Evolutionary conservation across 2,888 invertebrate species (phyloP).

Genomic region (Mantis religiosa): DNA sequence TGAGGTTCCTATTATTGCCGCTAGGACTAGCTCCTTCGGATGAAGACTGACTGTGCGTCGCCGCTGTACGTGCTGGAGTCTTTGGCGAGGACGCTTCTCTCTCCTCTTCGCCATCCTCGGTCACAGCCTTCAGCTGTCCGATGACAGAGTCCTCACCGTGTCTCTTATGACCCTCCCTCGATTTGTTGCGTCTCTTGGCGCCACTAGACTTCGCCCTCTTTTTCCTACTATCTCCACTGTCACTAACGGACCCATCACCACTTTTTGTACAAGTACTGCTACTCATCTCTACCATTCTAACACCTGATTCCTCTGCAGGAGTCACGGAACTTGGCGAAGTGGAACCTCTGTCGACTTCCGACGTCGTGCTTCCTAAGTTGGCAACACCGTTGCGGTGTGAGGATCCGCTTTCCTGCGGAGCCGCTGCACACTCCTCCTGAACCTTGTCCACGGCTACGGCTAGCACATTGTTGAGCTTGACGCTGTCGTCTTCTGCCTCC

Average conservation of each 20-base stretch:
- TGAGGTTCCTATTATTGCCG: constrained; percentile 37
- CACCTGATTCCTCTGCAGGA: neutral
- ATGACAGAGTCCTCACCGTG: neutral
- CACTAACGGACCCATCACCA: neutral
- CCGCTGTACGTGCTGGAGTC: neutral
- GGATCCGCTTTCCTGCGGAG: constrained; percentile 10
- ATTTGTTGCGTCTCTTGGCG: neutral
- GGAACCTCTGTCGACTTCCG: neutral
- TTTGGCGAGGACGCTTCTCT: neutral
- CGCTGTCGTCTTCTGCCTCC: constrained; percentile 27
- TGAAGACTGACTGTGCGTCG: neutral
- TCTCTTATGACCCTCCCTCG: neutral
- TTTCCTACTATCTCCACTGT: neutral
- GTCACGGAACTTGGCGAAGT: neutral
- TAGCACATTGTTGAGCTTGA: constrained; percentile 52
- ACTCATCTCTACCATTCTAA: neutral
- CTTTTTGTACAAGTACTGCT: neutral
- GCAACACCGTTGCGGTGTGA: neutral
- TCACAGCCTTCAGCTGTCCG: neutral
- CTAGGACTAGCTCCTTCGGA: constrained; percentile 34
- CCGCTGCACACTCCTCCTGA: constrained; percentile 35
- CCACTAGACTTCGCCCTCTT: neutral
- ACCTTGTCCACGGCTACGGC: constrained; percentile 50
- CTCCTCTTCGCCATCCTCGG: neutral
- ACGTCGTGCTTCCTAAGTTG: neutral